Percentiles rank a stretch among this genome's conserved stretches.
Evolutionary conservation across 2,797 vertebrate species (phyloP).

Genomic region (Trematomus bernacchii): DNA sequence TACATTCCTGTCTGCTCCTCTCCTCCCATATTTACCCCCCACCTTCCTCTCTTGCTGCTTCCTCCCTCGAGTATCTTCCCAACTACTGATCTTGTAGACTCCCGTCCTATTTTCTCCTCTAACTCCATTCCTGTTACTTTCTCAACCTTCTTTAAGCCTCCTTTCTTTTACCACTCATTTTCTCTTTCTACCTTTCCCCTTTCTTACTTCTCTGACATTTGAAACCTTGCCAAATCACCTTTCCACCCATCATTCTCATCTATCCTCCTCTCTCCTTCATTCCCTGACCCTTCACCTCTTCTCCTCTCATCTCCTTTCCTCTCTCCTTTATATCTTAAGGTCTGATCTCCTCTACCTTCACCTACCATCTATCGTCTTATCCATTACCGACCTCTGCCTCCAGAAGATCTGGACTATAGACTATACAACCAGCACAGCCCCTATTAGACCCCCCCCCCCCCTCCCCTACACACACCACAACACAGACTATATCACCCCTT

Average conservation of each 20-base stretch:
- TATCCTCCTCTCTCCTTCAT: neutral
- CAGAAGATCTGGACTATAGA: no score
- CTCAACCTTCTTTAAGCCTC: neutral
- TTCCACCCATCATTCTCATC: neutral
- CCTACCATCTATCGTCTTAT: neutral
- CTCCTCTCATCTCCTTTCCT: neutral
- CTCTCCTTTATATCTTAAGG: constrained; percentile 1
- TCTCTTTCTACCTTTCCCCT: neutral
- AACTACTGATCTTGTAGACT: neutral
- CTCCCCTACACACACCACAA: no score
- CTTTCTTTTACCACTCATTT: neutral
- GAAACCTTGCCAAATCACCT: neutral
- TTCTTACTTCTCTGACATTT: neutral
- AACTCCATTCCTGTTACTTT: neutral
- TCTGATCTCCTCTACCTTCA: constrained; percentile 1
- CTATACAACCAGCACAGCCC: no score
- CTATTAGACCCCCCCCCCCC: no score
- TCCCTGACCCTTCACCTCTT: neutral
- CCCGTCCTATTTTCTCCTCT: neutral
- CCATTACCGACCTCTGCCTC: neutral
- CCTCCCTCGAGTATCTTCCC: neutral
- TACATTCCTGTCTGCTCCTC: neutral
- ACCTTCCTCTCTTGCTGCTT: neutral
- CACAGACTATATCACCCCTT: no score
- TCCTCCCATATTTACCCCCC: neutral